Evolutionary conservation across 1,140 invertebrate genomes (phyloP), one percentile per base, ranked within the genome.

Genomic region (Diachasma alloeum): DNA sequence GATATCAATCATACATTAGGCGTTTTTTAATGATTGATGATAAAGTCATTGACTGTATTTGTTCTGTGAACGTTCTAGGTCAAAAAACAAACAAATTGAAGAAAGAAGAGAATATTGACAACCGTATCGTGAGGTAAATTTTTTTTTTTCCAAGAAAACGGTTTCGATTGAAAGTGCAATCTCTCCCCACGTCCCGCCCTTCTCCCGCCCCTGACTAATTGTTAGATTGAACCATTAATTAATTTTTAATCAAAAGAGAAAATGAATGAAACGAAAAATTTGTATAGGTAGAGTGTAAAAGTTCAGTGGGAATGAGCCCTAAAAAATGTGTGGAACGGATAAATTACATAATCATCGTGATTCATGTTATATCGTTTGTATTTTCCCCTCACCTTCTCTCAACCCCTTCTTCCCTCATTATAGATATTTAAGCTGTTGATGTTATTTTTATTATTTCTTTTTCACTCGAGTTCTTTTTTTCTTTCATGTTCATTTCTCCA

Each of bases 361-460:
- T 88, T 85, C 83, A 86, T 86, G 87, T 88, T 88, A 89, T 89
- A 15, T 63, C 84, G 86, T 88, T 88, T 89, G 85, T 88, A 88
- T 86, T 82, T 82, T 80, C 81, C 87, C 85, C 82, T 72, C 83
- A 84, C 83, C 81, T 85, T 83, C 82, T 85, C 84, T 42, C 39
- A 42, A 81, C 70, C 82, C 87, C 83, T 31, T 80, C 84, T 83
- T 81, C 39, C 39, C 39, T 42, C 0, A 5, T 83, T 83, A 81
- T 83, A 87, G 87, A 84, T 82, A 78, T 79, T 85, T 88, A 89
- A 89, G 85, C 86, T 89, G 88, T 89, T 89, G 86, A 88, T 86
- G 87, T 89, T 89, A 87, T 86, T 63, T 78, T 78, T 74, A 77
- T 85, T 84, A 81, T 83, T 69, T 46, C 22, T 9, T 73, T 70